Base-by-base conservation (phyloP, 2,888 invertebrate genomes). In the Papilio elwesi region DNA sequence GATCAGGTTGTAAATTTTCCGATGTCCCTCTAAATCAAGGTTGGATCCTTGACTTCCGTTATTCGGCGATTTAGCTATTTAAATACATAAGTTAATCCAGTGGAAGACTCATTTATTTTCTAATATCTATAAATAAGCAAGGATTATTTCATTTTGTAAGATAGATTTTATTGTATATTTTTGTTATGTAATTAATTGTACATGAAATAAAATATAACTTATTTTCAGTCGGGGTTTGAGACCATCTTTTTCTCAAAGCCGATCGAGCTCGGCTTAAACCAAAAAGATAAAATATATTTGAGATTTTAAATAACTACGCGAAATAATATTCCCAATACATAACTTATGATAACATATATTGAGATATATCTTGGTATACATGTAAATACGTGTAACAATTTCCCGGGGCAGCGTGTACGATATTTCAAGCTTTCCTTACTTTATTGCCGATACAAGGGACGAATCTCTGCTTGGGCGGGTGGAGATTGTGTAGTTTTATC, bases 31-130 rank as follows among this genome's bases (percentile, higher is more conserved):
- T 62, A 70, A 73, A 76, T 74, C 76, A 74, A 74, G 76, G 74
- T 62, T 67, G 63, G 26, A 69, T 73, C 76, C 76, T 76, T 73
- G 68, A 74, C 62, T 76, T 76, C 72, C 70, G 47, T 69, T 51
- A 53, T 71, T 73, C 71, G 62, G 8, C 68, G 74, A 64, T 68
- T 68, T 66, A 62, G n/a, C 51, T 52, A 57, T 49, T 52, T 59
- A 73, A 69, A 67, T 65, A 9, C 38, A 15, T 48, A 70, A 70
- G 57, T 70, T 57, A 57, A 65, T 49, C 49, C 10, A 36, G 53
- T 53, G n/a, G 48, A 8, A 53, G 52, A 5, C 16, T 48, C 9
- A 55, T 16, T n/a, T 6, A 12, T 10, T 62, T 63, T n/a, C 26
- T 13, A 59, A 59, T 53, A 26, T 13, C n/a, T 15, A 13, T 16